These are phyloP conservation scores for Centrocercus urophasianus DNA, from an alignment of 2,113 vertebrate species.

Conservation along the genomic window DNA sequence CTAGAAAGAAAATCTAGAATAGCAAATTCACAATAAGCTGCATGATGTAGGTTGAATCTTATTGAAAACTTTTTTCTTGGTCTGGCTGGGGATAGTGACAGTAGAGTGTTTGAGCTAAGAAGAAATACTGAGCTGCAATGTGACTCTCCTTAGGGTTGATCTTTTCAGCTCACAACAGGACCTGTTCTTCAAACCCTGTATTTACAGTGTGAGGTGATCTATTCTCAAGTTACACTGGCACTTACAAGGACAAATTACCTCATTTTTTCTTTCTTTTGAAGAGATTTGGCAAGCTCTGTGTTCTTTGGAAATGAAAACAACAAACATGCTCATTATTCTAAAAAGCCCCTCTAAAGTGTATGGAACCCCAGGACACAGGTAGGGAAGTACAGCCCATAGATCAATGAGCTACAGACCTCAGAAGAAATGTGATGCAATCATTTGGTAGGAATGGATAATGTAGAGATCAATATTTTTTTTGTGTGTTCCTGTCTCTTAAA, in stretches of 20 bases:
- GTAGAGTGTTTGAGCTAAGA: not conserved
- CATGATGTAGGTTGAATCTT: not conserved
- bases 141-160: not conserved
- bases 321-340: not conserved
- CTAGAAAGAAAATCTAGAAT: not conserved
- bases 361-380: not conserved
- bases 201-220: not conserved
- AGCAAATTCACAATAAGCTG: not conserved
- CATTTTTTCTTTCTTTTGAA: not conserved
- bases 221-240: not conserved
- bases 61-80: not conserved
- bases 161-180: not conserved
- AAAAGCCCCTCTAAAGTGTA: not conserved
- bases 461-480: not conserved
- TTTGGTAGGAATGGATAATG: conserved; percentile 5
- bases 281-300: not conserved
- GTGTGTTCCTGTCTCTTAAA: conserved; percentile 29
- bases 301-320: conserved; percentile 18
- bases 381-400: not conserved
- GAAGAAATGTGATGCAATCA: not conserved
- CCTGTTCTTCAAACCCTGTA: not conserved
- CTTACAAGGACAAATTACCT: conserved; percentile 9
- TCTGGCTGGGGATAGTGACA: not conserved
- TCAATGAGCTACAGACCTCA: not conserved
- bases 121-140: not conserved